Evolutionary conservation across 1,140 invertebrate genomes (phyloP).

Genomic region (Drosophila simulans): DNA sequence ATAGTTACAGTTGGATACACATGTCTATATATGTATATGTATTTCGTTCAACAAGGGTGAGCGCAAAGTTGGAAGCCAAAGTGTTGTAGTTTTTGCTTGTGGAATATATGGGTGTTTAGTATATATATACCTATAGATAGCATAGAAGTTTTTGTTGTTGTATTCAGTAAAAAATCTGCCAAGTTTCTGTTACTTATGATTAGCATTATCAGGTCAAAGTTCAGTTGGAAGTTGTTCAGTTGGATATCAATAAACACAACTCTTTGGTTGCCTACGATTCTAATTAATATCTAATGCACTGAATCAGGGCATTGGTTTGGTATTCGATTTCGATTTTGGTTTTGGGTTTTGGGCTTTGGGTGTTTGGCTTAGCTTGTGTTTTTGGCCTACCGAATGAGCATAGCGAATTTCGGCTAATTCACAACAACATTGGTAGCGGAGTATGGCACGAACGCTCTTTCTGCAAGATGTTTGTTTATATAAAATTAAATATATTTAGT

Average conservation of each 20-base stretch:
- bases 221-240: slow-evolving; percentile 7
- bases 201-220: slow-evolving; percentile 35
- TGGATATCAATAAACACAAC: slow-evolving; percentile 11
- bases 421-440: slow-evolving; percentile 85
- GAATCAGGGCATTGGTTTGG: slow-evolving; percentile 21
- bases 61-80: slow-evolving; percentile 70
- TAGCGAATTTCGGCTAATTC: slow-evolving; percentile 85
- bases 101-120: slow-evolving; percentile 18
- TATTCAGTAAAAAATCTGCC: slow-evolving; percentile 77
- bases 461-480: slow-evolving; percentile 84
- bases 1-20: slow-evolving; percentile 46
- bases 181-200: slow-evolving; percentile 46
- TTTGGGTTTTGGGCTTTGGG: slow-evolving; percentile 36
- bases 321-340: slow-evolving; percentile 26
- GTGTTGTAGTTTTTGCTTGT: slow-evolving; percentile 51
- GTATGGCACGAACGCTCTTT: slow-evolving; percentile 85
- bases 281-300: slow-evolving; percentile 35
- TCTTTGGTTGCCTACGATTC: slow-evolving; percentile 47
- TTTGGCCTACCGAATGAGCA: slow-evolving; percentile 84
- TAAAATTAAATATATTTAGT: slow-evolving; percentile 75
- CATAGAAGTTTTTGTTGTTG: slow-evolving; percentile 43
- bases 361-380: slow-evolving; percentile 70
- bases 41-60: slow-evolving; percentile 59
- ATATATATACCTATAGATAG: slow-evolving; percentile 36
- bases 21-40: slow-evolving; percentile 31